A percentile compares a stretch with the other conserved stretches of the same genome.
Conservation (phyloP, 2,888 invertebrate species). For the Gymnoscelis rufifasciata region DNA sequence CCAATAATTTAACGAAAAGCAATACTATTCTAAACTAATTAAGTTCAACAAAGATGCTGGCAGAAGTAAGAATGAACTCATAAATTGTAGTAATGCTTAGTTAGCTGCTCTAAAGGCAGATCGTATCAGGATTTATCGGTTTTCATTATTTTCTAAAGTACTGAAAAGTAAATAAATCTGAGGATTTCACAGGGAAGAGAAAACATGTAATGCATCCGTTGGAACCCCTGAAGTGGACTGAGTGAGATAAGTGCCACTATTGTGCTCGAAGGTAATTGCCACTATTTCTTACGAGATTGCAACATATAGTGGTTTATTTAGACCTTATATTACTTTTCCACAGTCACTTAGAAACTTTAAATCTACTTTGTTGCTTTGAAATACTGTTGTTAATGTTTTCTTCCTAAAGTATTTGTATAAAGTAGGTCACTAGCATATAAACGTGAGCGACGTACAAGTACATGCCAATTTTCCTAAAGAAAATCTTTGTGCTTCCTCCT, state of each 20-base stretch:
- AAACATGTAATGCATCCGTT: slow-evolving; percentile 17
- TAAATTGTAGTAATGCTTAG: too few relatives aligned
- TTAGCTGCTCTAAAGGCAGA: too few relatives aligned
- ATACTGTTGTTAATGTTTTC: neutral
- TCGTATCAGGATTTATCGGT: neutral
- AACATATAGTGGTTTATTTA: slow-evolving; percentile 10
- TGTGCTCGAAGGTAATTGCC: slow-evolving; percentile 18
- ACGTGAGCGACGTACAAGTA: neutral
- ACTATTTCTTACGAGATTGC: slow-evolving; percentile 18
- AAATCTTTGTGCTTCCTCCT: slow-evolving; percentile 1
- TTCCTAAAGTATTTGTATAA: neutral
- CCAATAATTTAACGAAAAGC: too few relatives aligned
- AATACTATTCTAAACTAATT: too few relatives aligned
- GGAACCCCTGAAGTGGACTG: slow-evolving; percentile 14
- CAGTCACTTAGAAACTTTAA: slow-evolving; percentile 1
- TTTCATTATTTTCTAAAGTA: slow-evolving; percentile 1
- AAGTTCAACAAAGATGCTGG: too few relatives aligned
- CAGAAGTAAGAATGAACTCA: too few relatives aligned
- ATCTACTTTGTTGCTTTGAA: neutral
- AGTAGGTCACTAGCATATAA: slow-evolving; percentile 1
- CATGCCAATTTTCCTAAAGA: neutral
- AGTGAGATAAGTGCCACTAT: slow-evolving; percentile 19
- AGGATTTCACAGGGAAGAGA: slow-evolving; percentile 7
- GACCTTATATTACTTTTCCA: neutral
- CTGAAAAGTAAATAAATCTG: slow-evolving; percentile 2